Conservation (phyloP, 2,888 invertebrate species). For the Pycnomerus fuliginosus region DNA sequence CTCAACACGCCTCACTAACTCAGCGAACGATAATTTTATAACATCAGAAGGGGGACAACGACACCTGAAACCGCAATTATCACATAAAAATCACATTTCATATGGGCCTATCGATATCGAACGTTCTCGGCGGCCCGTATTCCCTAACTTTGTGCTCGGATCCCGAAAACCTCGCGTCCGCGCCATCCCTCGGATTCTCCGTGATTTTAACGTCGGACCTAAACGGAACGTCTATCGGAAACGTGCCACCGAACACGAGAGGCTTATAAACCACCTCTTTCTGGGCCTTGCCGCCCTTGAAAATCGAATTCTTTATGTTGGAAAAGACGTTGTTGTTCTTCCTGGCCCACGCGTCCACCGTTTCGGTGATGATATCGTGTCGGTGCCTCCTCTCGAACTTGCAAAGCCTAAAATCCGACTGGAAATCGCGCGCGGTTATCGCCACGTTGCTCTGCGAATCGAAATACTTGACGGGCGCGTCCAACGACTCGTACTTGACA, state of each 20-base stretch:
- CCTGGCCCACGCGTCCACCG: constrained; percentile 65
- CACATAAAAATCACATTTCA: constrained; percentile 27
- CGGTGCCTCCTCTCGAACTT: constrained; percentile 45
- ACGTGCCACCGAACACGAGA: constrained; percentile 82
- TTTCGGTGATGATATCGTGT: constrained; percentile 61
- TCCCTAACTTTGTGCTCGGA: constrained; percentile 44
- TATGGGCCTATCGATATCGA: constrained; percentile 61
- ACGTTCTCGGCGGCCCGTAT: constrained; percentile 57
- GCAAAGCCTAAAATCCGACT: constrained; percentile 42
- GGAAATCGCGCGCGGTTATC: constrained; percentile 48
- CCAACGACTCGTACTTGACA: constrained; percentile 48
- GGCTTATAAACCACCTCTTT: constrained; percentile 58
- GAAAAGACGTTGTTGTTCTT: constrained; percentile 45
- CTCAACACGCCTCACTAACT: too few species aligned
- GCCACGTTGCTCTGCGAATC: constrained; percentile 48
- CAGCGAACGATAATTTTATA: too few species aligned
- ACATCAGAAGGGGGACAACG: too few species aligned
- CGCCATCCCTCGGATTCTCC: constrained; percentile 14
- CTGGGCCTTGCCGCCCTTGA: constrained; percentile 40
- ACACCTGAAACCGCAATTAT: too few species aligned
- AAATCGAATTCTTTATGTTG: constrained; percentile 47
- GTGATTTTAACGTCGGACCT: constrained; percentile 1
- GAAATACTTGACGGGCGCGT: constrained; percentile 47
- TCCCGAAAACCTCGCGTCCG: too few species aligned
- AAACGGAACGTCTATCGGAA: constrained; percentile 75